Percentiles rank a stretch among this genome's conserved stretches.
Evolutionary conservation across 2,888 invertebrate species (phyloP).

Genomic region (Limnephilus lunatus): DNA sequence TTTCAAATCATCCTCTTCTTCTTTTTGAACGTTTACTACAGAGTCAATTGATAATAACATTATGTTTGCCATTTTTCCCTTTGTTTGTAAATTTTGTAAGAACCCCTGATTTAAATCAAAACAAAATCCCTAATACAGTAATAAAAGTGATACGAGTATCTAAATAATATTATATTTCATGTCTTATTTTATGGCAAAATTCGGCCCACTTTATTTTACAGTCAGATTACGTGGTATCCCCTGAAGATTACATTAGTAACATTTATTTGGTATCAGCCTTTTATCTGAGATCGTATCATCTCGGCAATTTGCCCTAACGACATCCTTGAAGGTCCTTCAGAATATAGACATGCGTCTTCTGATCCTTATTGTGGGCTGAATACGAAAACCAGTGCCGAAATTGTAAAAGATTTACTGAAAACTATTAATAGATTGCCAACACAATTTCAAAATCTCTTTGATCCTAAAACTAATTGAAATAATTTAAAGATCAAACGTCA

Average conservation of each 20-base stretch:
- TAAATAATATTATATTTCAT: too few relatives aligned
- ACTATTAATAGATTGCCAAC: too few relatives aligned
- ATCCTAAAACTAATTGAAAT: too few relatives aligned
- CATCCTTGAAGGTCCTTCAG: constrained; percentile 42
- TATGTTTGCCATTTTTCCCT: neutral
- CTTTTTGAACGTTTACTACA: too few relatives aligned
- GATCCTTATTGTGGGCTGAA: constrained; percentile 18
- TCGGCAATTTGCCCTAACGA: constrained; percentile 59
- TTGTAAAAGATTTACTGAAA: neutral
- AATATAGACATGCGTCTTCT: constrained; percentile 36
- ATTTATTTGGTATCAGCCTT: constrained; percentile 9
- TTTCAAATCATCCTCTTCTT: too few relatives aligned
- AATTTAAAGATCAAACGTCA: too few relatives aligned
- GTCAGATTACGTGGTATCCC: neutral
- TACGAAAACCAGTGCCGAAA: constrained; percentile 7
- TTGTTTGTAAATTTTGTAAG: neutral
- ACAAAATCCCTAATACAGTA: neutral
- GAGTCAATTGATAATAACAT: too few relatives aligned
- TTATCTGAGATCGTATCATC: constrained; percentile 42
- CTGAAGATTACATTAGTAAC: constrained; percentile 8
- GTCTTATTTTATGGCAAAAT: too few relatives aligned
- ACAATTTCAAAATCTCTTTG: too few relatives aligned
- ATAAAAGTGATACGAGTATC: too few relatives aligned
- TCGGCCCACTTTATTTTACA: neutral
- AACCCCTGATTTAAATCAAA: neutral